Evolutionary conservation across 2,113 vertebrate species (phyloP), one percentile per base, ranked within the genome.

Genomic region (Lepisosteus oculatus): DNA sequence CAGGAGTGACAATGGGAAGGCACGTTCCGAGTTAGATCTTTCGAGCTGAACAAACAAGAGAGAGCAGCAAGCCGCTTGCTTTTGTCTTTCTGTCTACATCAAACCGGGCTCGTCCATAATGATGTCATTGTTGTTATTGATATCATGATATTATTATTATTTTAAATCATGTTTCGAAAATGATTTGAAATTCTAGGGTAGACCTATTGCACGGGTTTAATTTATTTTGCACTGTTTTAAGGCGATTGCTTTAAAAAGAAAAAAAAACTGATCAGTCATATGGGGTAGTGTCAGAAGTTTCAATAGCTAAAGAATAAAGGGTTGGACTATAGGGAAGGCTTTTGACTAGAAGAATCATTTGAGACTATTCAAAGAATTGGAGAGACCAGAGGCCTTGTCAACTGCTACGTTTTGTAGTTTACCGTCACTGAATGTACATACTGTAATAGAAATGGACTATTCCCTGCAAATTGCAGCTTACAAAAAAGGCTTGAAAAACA

Each of bases 1-100:
- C 79, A 75, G 67, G 87, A 92, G 91, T 87, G 89, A 93, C 88
- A 91, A 91, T 93, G 90, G 85, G 89, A 88, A 86, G 88, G 87
- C 90, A 89, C 85, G 72, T 85, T 82, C 84, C 73, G 72, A 80
- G 78, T 86, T 90, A 88, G 88, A 85, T 85, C 67, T 44, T 67
- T 44, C 44, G 55, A 47, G 74, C 8, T 47, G n/a, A 62, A 15
- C 73, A 8, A 69, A 74, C 76, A 47, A 43, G 65, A 65, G 67
- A 68, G 66, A 75, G 65, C 42, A 55, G 11, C 43, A 29, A 29
- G 70, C 6, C 54, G 43, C 7, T 42, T 42, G 55, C 51, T 54
- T 62, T 68, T 55, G 64, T 65, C 65, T 80, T 82, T 70, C 57
- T 76, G 71, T 84, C 75, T 79, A 55, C 62, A 73, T 74, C 67